Percentiles rank a stretch among this genome's conserved stretches.
These are phyloP conservation scores for Caenorhabditis tropicalis DNA, from an alignment of 1,140 invertebrate species.

Conservation along the genomic window DNA sequence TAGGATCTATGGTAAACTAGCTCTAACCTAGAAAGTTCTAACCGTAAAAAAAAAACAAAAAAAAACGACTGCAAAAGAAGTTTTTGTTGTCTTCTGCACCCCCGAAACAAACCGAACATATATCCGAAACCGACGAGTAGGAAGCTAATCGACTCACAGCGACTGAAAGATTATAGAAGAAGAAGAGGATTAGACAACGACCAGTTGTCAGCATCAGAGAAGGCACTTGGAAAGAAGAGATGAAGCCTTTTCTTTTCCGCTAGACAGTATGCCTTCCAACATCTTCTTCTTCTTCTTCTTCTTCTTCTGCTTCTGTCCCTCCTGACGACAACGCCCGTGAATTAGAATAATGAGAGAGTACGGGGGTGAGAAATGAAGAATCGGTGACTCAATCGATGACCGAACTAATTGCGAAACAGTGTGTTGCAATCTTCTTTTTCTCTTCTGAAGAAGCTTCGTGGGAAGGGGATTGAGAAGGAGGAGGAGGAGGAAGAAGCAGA, in stretches of 20 bases:
- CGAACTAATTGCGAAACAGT: slow-evolving; percentile 17
- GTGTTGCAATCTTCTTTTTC: slow-evolving; percentile 36
- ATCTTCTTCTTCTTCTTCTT: neutral
- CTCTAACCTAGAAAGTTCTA: no score
- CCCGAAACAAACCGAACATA: slow-evolving; percentile 1
- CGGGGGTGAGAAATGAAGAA: neutral
- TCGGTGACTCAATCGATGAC: slow-evolving; percentile 13
- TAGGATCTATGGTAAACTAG: no score
- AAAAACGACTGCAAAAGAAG: neutral
- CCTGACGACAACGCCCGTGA: neutral
- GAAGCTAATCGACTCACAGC: slow-evolving; percentile 28
- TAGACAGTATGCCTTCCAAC: neutral
- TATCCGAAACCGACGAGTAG: neutral
- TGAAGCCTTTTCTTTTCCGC: neutral
- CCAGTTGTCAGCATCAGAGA: slow-evolving; percentile 36
- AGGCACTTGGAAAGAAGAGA: neutral
- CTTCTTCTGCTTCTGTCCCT: neutral
- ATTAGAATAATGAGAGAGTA: slow-evolving; percentile 29
- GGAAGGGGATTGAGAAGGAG: neutral
- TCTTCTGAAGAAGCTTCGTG: neutral
- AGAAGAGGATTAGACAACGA: slow-evolving; percentile 27
- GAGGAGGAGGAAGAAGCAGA: neutral
- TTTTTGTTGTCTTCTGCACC: slow-evolving; percentile 14
- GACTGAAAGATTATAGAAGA: neutral
- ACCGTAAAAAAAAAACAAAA: neutral